These are phyloP conservation scores for Serrognathus titanus DNA, from an alignment of 2,888 invertebrate genomes.

Conservation along the genomic window DNA sequence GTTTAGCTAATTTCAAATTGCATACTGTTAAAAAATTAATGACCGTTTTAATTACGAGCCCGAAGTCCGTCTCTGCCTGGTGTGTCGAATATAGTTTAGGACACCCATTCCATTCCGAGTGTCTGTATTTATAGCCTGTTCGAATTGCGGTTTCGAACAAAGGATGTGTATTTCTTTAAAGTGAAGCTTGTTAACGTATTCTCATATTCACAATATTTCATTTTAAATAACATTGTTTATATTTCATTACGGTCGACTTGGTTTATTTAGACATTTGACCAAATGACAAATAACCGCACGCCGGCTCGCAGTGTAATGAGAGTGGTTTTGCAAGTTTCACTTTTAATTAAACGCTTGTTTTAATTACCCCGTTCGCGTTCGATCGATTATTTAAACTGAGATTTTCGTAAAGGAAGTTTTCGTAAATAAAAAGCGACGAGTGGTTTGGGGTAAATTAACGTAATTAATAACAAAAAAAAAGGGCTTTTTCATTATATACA, in stretches of 20 bases:
- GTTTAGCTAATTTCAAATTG: too few relatives aligned
- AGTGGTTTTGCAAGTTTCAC: too few relatives aligned
- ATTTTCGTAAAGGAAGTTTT: too few relatives aligned
- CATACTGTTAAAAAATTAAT: too few relatives aligned
- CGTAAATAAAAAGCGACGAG: conserved; percentile 8
- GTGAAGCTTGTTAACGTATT: conserved; percentile 48
- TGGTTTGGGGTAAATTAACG: conserved; percentile 3
- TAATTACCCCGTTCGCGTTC: too few relatives aligned
- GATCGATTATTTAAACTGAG: conserved; percentile 1
- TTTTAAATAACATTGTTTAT: conserved; percentile 49
- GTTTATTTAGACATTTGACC: conserved; percentile 42
- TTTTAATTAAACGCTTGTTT: too few relatives aligned
- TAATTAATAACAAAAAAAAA: conserved; percentile 9
- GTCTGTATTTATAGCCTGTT: conserved; percentile 48
- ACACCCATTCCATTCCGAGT: conserved; percentile 46
- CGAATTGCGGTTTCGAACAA: conserved; percentile 47
- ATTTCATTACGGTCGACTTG: conserved; percentile 43
- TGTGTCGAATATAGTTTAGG: conserved; percentile 46
- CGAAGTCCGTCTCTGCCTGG: conserved; percentile 3
- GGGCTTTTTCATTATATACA: conserved; percentile 14
- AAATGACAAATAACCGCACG: conserved; percentile 35
- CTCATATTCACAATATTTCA: conserved; percentile 46
- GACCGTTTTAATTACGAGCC: too few relatives aligned
- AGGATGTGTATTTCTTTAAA: conserved; percentile 44
- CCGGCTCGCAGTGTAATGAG: too few relatives aligned